Evolutionary conservation across 2,113 vertebrate genomes (phyloP).

Genomic region (Sphyrna mokarran): DNA sequence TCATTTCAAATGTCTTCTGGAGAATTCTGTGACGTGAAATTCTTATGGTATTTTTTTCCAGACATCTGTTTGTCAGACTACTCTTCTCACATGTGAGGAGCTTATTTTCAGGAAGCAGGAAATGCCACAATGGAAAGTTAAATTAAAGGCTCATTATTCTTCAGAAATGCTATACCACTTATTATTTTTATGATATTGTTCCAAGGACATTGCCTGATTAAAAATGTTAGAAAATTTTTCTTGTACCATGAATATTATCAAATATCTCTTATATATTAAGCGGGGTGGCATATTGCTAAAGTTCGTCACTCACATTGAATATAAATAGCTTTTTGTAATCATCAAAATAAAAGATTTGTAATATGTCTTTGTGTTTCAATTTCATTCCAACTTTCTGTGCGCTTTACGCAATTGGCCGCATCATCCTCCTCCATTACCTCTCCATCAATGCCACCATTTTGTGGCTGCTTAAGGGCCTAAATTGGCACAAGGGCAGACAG

Average conservation of each 20-base stretch:
- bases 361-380: too few relatives aligned
- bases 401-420: too few relatives aligned
- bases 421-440: too few relatives aligned
- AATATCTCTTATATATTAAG: background rate
- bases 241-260: background rate
- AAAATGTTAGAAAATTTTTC: background rate
- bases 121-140: background rate
- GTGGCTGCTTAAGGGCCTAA: too few relatives aligned
- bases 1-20: background rate
- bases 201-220: background rate
- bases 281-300: background rate
- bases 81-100: background rate
- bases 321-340: background rate
- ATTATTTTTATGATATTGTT: background rate
- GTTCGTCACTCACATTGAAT: background rate
- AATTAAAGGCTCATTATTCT: conserved; percentile 15
- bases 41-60: background rate
- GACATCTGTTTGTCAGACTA: background rate
- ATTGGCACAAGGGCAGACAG: too few relatives aligned
- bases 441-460: too few relatives aligned
- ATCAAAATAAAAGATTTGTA: background rate
- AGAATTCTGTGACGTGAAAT: background rate
- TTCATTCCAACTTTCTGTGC: too few relatives aligned
- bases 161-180: background rate
- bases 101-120: background rate